A percentile compares a stretch with the other conserved stretches of the same genome.
Conservation (phyloP, 2,888 invertebrate species). For the Hydraecia micacea region DNA sequence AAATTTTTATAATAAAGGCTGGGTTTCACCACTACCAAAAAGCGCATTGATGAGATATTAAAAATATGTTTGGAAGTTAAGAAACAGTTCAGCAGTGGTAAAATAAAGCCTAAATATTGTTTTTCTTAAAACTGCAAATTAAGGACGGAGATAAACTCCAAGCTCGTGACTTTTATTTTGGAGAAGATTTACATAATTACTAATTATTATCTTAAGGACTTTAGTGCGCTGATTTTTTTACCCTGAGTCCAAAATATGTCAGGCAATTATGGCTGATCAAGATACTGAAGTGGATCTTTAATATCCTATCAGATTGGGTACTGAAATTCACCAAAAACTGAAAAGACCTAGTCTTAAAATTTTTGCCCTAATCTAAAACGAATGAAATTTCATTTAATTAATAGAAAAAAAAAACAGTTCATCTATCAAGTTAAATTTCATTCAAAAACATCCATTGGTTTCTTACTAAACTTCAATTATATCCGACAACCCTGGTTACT, state of each 20-base stretch:
- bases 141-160: constrained; percentile 80
- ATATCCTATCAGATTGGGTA: not conserved
- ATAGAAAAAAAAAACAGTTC: too few relatives aligned
- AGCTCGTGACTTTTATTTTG: constrained; percentile 74
- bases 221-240: constrained; percentile 60
- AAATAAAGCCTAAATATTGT: constrained; percentile 21
- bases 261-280: constrained; percentile 33
- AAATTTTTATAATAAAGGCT: constrained; percentile 47
- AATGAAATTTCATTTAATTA: too few relatives aligned
- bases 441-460: too few relatives aligned
- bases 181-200: constrained; percentile 42
- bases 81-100: constrained; percentile 42
- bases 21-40: constrained; percentile 47
- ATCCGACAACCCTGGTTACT: too few relatives aligned
- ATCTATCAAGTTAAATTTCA: too few relatives aligned
- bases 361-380: not conserved
- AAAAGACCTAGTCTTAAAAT: not conserved
- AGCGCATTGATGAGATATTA: constrained; percentile 26
- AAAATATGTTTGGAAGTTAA: not conserved
- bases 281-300: constrained; percentile 24
- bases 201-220: constrained; percentile 47
- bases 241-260: constrained; percentile 70
- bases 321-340: not conserved
- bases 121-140: constrained; percentile 73
- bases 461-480: too few relatives aligned